A percentile compares a stretch with the other conserved stretches of the same genome.
Conservation (phyloP, 2,888 invertebrate genomes). For the Caenorhabditis wallacei region DNA sequence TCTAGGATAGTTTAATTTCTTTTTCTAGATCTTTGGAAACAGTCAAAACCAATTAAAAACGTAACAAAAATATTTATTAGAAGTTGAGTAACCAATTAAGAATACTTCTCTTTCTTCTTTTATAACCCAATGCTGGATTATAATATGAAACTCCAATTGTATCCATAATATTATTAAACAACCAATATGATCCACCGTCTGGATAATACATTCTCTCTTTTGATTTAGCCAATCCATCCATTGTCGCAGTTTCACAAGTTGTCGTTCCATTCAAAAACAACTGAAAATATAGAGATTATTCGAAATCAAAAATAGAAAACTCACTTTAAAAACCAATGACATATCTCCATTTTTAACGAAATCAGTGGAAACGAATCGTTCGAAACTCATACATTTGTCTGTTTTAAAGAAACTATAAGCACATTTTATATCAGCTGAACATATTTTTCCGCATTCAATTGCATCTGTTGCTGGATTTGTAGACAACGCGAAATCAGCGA, state of each 20-base stretch:
- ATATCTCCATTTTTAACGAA: conserved; percentile 18
- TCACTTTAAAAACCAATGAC: conserved; percentile 38
- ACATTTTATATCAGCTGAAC: conserved; percentile 26
- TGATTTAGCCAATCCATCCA: conserved; percentile 16
- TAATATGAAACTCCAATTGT: conserved; percentile 28
- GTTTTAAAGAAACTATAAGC: conserved; percentile 23
- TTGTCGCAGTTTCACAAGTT: conserved; percentile 28
- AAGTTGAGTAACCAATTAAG: conserved; percentile 41
- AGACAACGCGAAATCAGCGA: conserved; percentile 9
- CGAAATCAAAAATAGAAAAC: neutral
- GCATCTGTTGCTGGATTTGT: neutral
- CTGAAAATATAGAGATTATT: conserved; percentile 3
- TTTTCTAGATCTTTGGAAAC: too few species aligned
- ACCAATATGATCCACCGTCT: conserved; percentile 49
- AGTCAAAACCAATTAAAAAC: too few species aligned
- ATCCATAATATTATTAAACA: conserved; percentile 41
- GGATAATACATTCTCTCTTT: conserved; percentile 50
- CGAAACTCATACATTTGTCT: conserved; percentile 18
- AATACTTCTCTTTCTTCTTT: conserved; percentile 54
- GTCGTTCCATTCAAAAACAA: conserved; percentile 47
- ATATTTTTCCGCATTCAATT: conserved; percentile 23
- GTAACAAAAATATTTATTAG: neutral
- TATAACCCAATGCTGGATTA: conserved; percentile 49
- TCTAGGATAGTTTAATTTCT: too few species aligned
- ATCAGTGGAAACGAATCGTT: conserved; percentile 33